Conservation (phyloP, 1,140 invertebrate genomes). For the Drosophila bocqueti region DNA sequence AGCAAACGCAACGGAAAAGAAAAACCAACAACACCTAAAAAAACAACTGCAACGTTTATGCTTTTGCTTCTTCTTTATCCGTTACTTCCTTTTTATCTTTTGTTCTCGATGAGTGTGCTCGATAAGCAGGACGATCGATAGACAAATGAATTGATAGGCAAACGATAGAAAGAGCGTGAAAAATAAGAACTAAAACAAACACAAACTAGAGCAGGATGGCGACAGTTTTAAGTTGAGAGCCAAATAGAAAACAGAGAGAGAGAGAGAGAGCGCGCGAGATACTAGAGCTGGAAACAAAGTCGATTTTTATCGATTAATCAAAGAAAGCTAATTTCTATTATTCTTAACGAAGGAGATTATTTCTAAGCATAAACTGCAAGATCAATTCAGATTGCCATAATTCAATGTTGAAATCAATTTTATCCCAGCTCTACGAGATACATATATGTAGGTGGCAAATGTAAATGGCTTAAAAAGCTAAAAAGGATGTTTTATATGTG, state of each 20-base stretch:
- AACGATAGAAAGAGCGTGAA: conserved; percentile 33
- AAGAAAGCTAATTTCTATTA: not conserved
- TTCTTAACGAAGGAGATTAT: not conserved
- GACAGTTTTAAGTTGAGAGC: conserved; percentile 38
- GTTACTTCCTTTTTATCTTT: conserved; percentile 7
- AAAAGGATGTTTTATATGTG: conserved; percentile 14
- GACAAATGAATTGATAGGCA: conserved; percentile 22
- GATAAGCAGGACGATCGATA: conserved; percentile 31
- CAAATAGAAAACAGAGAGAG: conserved; percentile 1
- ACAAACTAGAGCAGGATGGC: conserved; percentile 22
- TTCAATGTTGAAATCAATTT: not conserved
- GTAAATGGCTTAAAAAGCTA: conserved; percentile 46
- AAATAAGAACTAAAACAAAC: conserved; percentile 45
- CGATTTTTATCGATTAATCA: not conserved
- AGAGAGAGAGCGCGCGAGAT: conserved; percentile 1
- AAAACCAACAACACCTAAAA: conserved; percentile 23
- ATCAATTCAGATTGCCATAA: not conserved
- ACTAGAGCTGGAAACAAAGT: not conserved
- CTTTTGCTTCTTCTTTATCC: conserved; percentile 1
- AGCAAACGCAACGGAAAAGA: conserved; percentile 31
- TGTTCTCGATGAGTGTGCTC: conserved; percentile 53
- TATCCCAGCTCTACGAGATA: not conserved
- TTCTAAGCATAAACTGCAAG: not conserved
- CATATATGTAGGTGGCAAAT: conserved; percentile 4
- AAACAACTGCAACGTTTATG: conserved; percentile 19